Base-by-base conservation (phyloP, 1,140 invertebrate species). In the Aethina tumida region DNA sequence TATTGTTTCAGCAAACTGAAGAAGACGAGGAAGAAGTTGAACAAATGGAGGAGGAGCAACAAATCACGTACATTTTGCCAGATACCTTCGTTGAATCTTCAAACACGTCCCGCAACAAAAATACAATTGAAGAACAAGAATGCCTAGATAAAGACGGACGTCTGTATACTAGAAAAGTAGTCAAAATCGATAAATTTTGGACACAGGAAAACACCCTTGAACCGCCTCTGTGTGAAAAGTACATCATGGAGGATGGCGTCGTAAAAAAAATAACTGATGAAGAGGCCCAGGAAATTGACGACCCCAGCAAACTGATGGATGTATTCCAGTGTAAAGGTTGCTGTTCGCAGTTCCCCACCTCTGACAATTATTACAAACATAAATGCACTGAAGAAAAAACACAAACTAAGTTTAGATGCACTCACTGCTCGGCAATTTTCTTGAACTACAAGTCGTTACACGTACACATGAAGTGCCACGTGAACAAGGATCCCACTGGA, bases 141-240 rank as follows among this genome's bases (percentile, higher is more conserved):
- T 65, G 66, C 18, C 52, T 67, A 3, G 69, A 70, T 29, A 65
- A 61, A 12, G 63, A 69, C 34, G 69, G 69, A 10, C 58, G 64
- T 42, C 30, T 62, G 3, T 70, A 69, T 38, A 69, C 66, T 0
- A 53, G 67, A 43, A 71, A 71, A 48, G 60, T 72, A 3, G 68
- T 71, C 0, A 66, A 70, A 60, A 70, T 70, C 34, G 68, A 69
- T 38, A 65, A 63, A 50, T 69, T 71, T 47, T 71, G 68, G 69
- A 60, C 69, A 14, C 33, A 52, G 26, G 24, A 45, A 26, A 32
- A 41, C 17, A 35, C 12, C 8, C 25, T 32, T 16, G 12, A 35
- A 7, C 41, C 31, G 5, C 35, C 45, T 4, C 28, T 45, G 22
- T 22, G 31, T 1, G 42, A 47, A 41, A 29, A 43, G n/a, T 45